A percentile compares a stretch with the other conserved stretches of the same genome.
Evolutionary conservation across 2,888 invertebrate genomes (phyloP).

Genomic region (Gymnosoma rotundatum): DNA sequence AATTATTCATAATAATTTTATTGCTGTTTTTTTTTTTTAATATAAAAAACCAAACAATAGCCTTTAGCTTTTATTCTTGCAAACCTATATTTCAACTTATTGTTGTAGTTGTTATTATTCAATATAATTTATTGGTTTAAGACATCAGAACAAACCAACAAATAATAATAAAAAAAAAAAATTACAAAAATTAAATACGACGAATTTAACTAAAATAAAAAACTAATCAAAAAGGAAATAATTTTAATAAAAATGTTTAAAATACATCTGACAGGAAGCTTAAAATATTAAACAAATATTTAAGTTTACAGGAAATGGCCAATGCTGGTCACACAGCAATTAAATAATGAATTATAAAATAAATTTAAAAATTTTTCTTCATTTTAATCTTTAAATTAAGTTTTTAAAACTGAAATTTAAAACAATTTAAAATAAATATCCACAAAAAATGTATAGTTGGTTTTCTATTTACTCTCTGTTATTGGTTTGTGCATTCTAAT

Average conservation of each 20-base stretch:
- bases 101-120: conserved; percentile 37
- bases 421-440: no score
- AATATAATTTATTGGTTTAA: conserved; percentile 47
- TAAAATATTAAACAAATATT: no score
- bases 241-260: neutral
- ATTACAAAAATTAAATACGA: neutral
- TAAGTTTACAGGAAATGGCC: no score
- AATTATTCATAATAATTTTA: conserved; percentile 27
- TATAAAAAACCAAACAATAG: conserved; percentile 31
- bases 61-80: conserved; percentile 22
- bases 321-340: no score
- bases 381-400: no score
- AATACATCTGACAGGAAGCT: neutral
- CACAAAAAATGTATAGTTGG: no score
- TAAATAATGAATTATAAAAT: no score
- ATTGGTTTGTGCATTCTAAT: neutral
- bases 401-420: no score
- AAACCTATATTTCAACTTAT: conserved; percentile 20
- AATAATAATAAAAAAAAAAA: neutral
- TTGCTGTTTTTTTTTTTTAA: neutral
- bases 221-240: neutral
- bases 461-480: no score
- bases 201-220: no score
- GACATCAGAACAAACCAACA: neutral
- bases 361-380: no score